Conservation (phyloP, 2,888 invertebrate species). For the Drosophila barbarae region DNA sequence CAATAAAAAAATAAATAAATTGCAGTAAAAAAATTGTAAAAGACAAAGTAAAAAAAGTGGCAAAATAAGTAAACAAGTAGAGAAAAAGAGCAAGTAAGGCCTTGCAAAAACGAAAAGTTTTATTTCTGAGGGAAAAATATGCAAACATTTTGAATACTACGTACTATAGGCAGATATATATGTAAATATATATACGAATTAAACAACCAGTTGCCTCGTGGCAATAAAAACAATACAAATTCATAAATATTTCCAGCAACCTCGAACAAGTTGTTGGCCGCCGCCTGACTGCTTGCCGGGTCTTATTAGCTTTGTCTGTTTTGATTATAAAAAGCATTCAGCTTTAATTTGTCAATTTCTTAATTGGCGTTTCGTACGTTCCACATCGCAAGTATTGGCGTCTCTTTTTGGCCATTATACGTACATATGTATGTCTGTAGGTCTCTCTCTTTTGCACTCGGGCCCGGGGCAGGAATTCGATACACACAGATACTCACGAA, state of each 20-base stretch:
- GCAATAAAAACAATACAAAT: slow-evolving; percentile 43
- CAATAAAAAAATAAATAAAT: slow-evolving; percentile 1
- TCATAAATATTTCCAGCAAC: slow-evolving; percentile 62
- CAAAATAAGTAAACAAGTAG: not conserved
- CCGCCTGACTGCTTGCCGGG: slow-evolving; percentile 25
- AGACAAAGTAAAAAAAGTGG: not conserved
- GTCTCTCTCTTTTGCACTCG: slow-evolving; percentile 3
- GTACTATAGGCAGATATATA: not conserved
- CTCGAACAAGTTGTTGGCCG: slow-evolving; percentile 49
- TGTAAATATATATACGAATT: slow-evolving; percentile 20
- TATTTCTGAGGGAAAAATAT: slow-evolving; percentile 20
- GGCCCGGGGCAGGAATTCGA: not conserved
- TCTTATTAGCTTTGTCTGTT: slow-evolving; percentile 74
- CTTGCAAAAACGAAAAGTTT: slow-evolving; percentile 58
- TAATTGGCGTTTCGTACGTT: slow-evolving; percentile 75
- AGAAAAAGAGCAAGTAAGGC: slow-evolving; percentile 10
- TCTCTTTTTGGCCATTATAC: slow-evolving; percentile 25
- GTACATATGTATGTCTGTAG: not conserved
- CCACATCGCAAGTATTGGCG: slow-evolving; percentile 54
- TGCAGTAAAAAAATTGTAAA: not conserved
- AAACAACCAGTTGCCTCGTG: slow-evolving; percentile 40
- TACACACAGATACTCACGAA: slow-evolving; percentile 27
- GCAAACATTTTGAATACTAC: slow-evolving; percentile 32
- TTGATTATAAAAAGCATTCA: slow-evolving; percentile 76
- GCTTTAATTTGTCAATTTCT: slow-evolving; percentile 75